Evolutionary conservation across 2,888 invertebrate genomes (phyloP), one percentile per base, ranked within the genome.

Genomic region (Metacarcinus magister): DNA sequence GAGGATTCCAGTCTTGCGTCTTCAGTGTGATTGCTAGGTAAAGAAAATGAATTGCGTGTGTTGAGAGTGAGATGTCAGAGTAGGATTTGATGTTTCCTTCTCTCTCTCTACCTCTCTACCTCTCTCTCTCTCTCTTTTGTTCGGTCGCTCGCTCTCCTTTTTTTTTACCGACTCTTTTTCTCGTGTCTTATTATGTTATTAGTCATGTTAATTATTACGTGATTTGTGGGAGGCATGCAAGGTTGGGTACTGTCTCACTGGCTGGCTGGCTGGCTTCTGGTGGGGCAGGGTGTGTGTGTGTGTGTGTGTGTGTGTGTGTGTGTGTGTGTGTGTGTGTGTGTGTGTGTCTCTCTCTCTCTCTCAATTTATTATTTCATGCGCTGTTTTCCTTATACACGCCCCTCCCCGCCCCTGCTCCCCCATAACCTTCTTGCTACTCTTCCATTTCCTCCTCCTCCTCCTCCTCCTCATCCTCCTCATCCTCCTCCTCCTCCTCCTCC

Each of bases 381-480:
- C 60, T 19, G 4, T 13, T 19, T 67, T 23, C 23, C 60, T 28
- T 8, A 2, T 5, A 19, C 92, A 4, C 92, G n/a, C 28, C 2
- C 48, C 54, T 16, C 13, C 92, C 1, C 48, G n/a, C n/a, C 16
- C 39, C 46, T 13, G 4, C n/a, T 90, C 8, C 43, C 90, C 39
- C 16, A 32, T 19, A 23, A 13, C 13, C 90, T 0, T 90, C 43
- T 8, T n/a, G 8, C 23, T 46, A 32, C 44, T 10, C 91, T 44
- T 46, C 10, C n/a, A 13, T 32, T 19, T n/a, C 44, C 23, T n/a
- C 8, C 46, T 46, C 44, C 13, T 32, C 16, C 43, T 89, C 43
- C 43, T 93, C 75, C 54, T 93, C 32, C 43, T 43, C 75, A 28
- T 93, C 67, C 23, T 67, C 92, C 92, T 46, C 43, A 3, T 91